Percentiles rank a stretch among this genome's conserved stretches.
phyloP scores from a whole-genome alignment of 2,888 invertebrate species.

The Leptarthrus brevirostris region DNA sequence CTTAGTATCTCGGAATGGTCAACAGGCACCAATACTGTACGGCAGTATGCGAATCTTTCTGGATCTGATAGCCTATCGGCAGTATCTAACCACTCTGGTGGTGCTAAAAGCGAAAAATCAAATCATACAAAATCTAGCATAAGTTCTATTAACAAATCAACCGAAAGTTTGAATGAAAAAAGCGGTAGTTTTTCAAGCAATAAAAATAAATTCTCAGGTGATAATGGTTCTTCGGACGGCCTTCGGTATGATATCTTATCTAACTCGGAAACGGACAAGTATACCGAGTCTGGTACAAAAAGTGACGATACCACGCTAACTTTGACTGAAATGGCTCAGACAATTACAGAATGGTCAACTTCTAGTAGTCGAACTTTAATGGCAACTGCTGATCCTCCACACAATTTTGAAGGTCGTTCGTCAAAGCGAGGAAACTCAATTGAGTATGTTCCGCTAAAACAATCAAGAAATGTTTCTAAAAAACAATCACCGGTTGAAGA shows the following conservation, averaged over 20 bases:
- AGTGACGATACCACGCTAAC: constrained; percentile 83
- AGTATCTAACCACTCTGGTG: constrained; percentile 71
- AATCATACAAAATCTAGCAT: constrained; percentile 71
- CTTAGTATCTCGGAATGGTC: constrained; percentile 90
- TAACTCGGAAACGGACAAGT: constrained; percentile 72
- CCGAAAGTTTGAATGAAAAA: constrained; percentile 67
- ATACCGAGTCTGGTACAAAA: constrained; percentile 76
- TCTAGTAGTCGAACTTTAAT: constrained; percentile 82
- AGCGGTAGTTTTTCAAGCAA: constrained; percentile 63
- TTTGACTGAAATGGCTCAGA: constrained; percentile 78
- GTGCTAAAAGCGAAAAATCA: constrained; percentile 72
- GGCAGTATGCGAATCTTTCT: constrained; percentile 81
- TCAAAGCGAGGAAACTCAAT: constrained; percentile 58
- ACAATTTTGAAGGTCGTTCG: constrained; percentile 53
- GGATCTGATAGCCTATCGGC: constrained; percentile 74
- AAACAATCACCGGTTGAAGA: constrained; percentile 61
- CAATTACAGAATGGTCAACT: constrained; percentile 86
- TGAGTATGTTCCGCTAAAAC: constrained; percentile 65
- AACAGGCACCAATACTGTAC: constrained; percentile 86
- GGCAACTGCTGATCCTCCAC: constrained; percentile 69
- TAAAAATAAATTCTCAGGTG: constrained; percentile 64
- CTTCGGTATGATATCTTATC: constrained; percentile 72
- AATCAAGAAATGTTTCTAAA: constrained; percentile 59
- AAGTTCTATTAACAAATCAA: constrained; percentile 73
- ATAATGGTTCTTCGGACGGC: constrained; percentile 66